These are phyloP conservation scores for Protomyctophum bolini DNA, from an alignment of 2,113 vertebrate genomes.

Conservation along the genomic window DNA sequence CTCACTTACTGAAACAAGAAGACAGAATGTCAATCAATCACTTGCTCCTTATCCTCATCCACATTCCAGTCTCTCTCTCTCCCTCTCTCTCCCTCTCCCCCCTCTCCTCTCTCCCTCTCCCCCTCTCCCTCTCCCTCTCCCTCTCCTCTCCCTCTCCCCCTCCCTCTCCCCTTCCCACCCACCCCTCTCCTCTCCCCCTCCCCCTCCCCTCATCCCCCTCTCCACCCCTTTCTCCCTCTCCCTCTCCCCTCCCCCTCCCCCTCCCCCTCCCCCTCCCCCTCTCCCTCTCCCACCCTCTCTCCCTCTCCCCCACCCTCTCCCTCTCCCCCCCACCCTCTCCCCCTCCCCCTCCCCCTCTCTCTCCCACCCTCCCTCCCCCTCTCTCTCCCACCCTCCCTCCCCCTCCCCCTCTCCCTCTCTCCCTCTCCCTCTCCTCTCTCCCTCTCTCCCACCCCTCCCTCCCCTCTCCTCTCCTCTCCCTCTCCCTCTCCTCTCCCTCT, in stretches of 20 bases:
- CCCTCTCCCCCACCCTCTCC: conserved; percentile 48
- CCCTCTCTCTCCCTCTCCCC: not conserved
- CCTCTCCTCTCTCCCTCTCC: conserved; percentile 25
- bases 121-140: conserved; percentile 35
- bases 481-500: not conserved
- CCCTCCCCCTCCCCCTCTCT: conserved; percentile 45
- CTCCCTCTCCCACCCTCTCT: conserved; percentile 27
- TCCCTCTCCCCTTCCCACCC: conserved; percentile 33
- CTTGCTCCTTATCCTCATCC: conserved; percentile 18
- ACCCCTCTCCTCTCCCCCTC: conserved; percentile 44
- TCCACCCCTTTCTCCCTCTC: conserved; percentile 21
- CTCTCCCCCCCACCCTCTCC: conserved; percentile 22
- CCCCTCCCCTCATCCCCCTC: conserved; percentile 9
- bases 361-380: conserved; percentile 28
- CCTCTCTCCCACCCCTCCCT: conserved; percentile 8
- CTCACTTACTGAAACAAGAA: conserved; percentile 32
- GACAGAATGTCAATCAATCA: conserved; percentile 44
- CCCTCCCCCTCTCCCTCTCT: conserved; percentile 8
- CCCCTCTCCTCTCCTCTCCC: conserved; percentile 5
- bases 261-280: conserved; percentile 4
- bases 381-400: not conserved
- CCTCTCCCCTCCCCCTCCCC: conserved; percentile 48
- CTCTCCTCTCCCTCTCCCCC: conserved; percentile 43
- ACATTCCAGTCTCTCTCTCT: conserved; percentile 7
- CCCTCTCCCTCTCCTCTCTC: conserved; percentile 4